Conservation (phyloP, 2,797 vertebrate genomes). For the Pseudochirops cupreus region DNA sequence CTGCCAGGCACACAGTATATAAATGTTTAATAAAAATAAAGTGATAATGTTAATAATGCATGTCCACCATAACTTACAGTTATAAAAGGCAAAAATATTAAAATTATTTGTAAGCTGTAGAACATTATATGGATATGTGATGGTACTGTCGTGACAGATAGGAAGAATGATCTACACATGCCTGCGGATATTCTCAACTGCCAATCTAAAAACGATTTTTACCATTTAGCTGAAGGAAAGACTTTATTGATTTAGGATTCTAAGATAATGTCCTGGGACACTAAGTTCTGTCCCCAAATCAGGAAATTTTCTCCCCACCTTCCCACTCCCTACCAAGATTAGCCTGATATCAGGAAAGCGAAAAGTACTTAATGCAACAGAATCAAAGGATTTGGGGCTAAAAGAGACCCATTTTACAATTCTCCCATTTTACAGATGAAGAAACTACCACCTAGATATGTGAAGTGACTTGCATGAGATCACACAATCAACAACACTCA, state of each 20-base stretch:
- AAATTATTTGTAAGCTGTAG: neutral
- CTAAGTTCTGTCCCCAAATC: neutral
- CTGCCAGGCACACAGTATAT: neutral
- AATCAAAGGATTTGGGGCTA: neutral
- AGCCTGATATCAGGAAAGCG: neutral
- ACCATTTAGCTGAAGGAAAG: neutral
- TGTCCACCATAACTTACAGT: neutral
- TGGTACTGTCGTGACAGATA: neutral
- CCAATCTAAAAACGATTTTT: neutral
- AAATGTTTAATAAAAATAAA: neutral
- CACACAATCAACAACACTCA: neutral
- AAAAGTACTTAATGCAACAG: neutral
- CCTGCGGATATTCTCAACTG: neutral
- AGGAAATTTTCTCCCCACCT: neutral
- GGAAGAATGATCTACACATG: neutral
- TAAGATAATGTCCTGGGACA: neutral
- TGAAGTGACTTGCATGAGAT: neutral
- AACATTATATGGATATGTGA: neutral
- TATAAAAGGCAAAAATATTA: neutral
- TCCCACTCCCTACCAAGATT: neutral
- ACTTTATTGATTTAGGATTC: neutral
- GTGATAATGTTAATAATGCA: neutral
- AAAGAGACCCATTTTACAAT: neutral
- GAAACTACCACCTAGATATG: neutral
- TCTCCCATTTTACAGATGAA: neutral